Evolutionary conservation across 2,113 vertebrate species (phyloP).

Genomic region (Apodemus speciosus): DNA sequence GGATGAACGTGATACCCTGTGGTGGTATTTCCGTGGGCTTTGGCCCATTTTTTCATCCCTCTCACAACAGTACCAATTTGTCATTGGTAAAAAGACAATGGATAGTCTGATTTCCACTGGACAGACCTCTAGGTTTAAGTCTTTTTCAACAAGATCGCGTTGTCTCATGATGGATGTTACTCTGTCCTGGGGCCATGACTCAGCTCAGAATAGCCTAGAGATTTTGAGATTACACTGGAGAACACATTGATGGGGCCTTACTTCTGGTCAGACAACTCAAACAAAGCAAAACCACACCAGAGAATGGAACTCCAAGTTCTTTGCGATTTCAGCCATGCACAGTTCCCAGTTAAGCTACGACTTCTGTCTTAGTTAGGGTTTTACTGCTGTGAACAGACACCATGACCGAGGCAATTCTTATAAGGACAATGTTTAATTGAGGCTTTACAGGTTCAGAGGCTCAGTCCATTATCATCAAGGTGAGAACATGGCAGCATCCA

Average conservation of each 20-base stretch:
- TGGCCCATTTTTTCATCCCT: not conserved
- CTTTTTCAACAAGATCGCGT: not conserved
- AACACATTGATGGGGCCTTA: not conserved
- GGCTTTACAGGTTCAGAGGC: no score
- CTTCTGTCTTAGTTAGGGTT: no score
- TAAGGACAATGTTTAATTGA: no score
- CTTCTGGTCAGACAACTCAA: not conserved
- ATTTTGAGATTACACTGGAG: constrained; percentile 27
- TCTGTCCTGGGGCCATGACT: not conserved
- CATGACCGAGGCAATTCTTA: no score
- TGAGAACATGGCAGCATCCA: no score
- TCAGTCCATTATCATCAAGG: no score
- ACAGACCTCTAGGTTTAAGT: not conserved
- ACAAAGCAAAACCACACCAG: not conserved
- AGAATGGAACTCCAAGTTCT: constrained; percentile 33
- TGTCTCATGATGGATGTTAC: not conserved
- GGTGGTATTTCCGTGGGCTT: not conserved
- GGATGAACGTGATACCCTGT: not conserved
- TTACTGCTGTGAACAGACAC: no score
- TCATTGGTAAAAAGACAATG: not conserved
- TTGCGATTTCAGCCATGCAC: not conserved
- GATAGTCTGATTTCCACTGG: not conserved
- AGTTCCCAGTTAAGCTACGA: not conserved
- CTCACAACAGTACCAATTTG: not conserved
- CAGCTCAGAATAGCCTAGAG: not conserved